Evolutionary conservation across 2,888 invertebrate genomes (phyloP).

Genomic region (Agrilus biguttatus): DNA sequence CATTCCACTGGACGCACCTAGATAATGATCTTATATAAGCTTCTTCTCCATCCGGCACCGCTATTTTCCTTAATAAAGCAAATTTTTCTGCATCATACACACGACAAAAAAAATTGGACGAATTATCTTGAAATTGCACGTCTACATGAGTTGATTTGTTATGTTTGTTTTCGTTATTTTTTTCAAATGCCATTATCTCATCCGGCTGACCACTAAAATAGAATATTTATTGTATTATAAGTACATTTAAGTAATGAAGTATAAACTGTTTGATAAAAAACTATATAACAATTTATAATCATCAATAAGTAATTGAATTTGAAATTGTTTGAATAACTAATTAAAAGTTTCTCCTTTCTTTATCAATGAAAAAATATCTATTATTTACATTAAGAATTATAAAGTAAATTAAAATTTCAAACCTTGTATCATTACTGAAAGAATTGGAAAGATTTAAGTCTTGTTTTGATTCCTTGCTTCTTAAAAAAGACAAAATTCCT

Average conservation of each 20-base stretch:
- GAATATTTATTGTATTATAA: too few relatives aligned
- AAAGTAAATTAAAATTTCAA: background rate
- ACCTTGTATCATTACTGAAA: slow-evolving; percentile 5
- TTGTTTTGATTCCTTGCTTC: slow-evolving; percentile 22
- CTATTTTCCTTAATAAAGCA: slow-evolving; percentile 50
- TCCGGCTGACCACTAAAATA: slow-evolving; percentile 10
- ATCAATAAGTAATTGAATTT: background rate
- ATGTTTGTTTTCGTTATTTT: slow-evolving; percentile 25
- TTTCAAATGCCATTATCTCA: slow-evolving; percentile 13
- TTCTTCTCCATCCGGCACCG: slow-evolving; percentile 41
- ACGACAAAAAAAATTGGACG: slow-evolving; percentile 75
- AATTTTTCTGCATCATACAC: slow-evolving; percentile 89
- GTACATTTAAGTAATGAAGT: too few relatives aligned
- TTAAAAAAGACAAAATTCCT: slow-evolving; percentile 27
- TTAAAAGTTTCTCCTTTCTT: too few relatives aligned
- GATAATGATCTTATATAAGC: slow-evolving; percentile 76
- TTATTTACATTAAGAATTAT: too few relatives aligned
- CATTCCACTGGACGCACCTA: slow-evolving; percentile 80
- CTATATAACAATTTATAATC: background rate
- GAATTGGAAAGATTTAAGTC: slow-evolving; percentile 8
- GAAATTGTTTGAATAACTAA: too few relatives aligned
- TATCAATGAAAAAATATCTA: too few relatives aligned
- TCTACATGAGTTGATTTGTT: slow-evolving; percentile 34
- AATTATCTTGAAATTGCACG: slow-evolving; percentile 46
- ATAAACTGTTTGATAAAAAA: background rate